These are phyloP conservation scores for Varecia variegata DNA, from an alignment of 2,797 vertebrate genomes.

Conservation along the genomic window DNA sequence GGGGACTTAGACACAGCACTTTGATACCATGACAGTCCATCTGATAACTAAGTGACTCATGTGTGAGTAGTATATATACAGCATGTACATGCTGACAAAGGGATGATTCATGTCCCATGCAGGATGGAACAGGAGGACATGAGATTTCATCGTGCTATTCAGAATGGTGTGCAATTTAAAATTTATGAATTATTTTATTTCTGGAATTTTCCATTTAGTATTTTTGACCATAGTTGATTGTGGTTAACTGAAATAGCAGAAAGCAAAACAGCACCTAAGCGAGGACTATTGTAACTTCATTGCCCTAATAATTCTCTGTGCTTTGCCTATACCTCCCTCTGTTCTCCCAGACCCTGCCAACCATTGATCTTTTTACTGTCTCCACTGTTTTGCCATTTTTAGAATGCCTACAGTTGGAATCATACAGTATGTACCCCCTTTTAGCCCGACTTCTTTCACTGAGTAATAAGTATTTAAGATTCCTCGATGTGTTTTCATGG, in stretches of 20 bases:
- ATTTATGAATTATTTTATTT: neutral
- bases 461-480: neutral
- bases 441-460: neutral
- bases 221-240: neutral
- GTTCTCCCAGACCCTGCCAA: neutral
- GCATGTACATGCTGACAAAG: neutral
- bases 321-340: neutral
- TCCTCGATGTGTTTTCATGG: neutral
- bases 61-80: neutral
- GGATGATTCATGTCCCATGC: neutral
- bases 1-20: neutral
- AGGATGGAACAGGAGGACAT: neutral
- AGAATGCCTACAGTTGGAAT: neutral
- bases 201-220: neutral
- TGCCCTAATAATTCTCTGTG: neutral
- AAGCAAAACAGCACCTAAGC: neutral
- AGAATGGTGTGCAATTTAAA: neutral
- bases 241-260: neutral
- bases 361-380: neutral
- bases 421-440: neutral
- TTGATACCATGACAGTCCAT: neutral
- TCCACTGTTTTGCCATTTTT: neutral
- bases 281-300: neutral
- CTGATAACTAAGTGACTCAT: accelerated
- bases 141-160: neutral